These are phyloP conservation scores for Diaprepes abbreviatus DNA, from an alignment of 2,888 invertebrate species.

Conservation along the genomic window DNA sequence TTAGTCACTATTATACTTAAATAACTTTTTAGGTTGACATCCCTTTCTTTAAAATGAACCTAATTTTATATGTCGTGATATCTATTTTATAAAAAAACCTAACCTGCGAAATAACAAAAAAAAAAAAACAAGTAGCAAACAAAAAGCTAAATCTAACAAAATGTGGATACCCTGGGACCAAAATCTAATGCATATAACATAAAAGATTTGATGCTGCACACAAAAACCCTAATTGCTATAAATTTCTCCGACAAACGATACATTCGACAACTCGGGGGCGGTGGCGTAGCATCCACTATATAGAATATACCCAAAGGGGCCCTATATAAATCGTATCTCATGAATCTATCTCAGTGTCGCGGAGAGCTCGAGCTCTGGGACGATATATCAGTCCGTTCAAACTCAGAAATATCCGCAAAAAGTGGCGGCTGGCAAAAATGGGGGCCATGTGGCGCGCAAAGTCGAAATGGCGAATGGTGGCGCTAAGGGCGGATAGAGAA, in stretches of 20 bases:
- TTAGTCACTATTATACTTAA: too few species aligned
- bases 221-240: conserved; percentile 49
- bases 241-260: conserved; percentile 49
- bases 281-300: conserved; percentile 34
- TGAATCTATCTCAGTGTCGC: conserved; percentile 64
- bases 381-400: conserved; percentile 63
- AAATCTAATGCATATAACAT: conserved; percentile 41
- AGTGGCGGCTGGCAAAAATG: conserved; percentile 55
- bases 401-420: conserved; percentile 59
- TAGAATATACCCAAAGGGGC: conserved; percentile 49
- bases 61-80: too few species aligned
- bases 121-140: too few species aligned
- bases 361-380: conserved; percentile 58
- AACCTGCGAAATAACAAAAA: too few species aligned
- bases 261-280: conserved; percentile 45
- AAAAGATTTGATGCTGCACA: conserved; percentile 35
- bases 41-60: too few species aligned
- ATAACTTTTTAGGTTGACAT: too few species aligned
- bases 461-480: conserved; percentile 13
- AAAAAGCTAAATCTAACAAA: conserved; percentile 10
- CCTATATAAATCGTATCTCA: conserved; percentile 61
- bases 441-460: conserved; percentile 30
- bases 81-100: too few species aligned
- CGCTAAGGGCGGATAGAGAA: conserved; percentile 1
- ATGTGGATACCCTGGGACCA: conserved; percentile 10